phyloP scores from a whole-genome alignment of 2,797 vertebrate genomes.

The Synanceia verrucosa region DNA sequence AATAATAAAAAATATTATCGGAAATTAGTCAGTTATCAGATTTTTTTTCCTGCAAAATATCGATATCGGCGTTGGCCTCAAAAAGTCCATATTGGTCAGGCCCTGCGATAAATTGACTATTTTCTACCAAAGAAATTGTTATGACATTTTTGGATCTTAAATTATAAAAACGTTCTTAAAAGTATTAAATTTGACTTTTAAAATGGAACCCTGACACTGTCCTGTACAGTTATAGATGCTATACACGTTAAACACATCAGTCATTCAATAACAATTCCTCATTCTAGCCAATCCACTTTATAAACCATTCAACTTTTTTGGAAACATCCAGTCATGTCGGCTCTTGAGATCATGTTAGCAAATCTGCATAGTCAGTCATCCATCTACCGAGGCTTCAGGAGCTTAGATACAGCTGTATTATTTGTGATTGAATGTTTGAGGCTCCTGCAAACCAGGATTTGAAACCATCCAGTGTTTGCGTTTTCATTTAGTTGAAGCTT shows the following conservation, averaged over 20 bases:
- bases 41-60: too few relatives aligned
- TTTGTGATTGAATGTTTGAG: constrained; percentile 70
- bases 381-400: constrained; percentile 53
- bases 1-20: too few relatives aligned
- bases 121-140: too few relatives aligned
- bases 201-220: too few relatives aligned
- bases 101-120: too few relatives aligned
- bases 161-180: too few relatives aligned
- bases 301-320: constrained; percentile 7
- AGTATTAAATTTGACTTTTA: too few relatives aligned
- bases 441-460: constrained; percentile 61
- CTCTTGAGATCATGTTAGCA: constrained; percentile 62
- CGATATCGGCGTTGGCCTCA: too few relatives aligned
- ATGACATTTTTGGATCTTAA: too few relatives aligned
- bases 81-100: too few relatives aligned
- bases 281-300: constrained; percentile 25
- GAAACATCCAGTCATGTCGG: constrained; percentile 49
- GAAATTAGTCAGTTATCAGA: too few relatives aligned
- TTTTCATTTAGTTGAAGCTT: constrained; percentile 66
- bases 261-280: constrained; percentile 34
- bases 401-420: constrained; percentile 70
- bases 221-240: constrained; percentile 10
- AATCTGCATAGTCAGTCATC: constrained; percentile 70
- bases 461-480: constrained; percentile 55
- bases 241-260: constrained; percentile 34